Evolutionary conservation across 23 tunicate genomes (phyloP).

Genomic region (Styela plicata): DNA sequence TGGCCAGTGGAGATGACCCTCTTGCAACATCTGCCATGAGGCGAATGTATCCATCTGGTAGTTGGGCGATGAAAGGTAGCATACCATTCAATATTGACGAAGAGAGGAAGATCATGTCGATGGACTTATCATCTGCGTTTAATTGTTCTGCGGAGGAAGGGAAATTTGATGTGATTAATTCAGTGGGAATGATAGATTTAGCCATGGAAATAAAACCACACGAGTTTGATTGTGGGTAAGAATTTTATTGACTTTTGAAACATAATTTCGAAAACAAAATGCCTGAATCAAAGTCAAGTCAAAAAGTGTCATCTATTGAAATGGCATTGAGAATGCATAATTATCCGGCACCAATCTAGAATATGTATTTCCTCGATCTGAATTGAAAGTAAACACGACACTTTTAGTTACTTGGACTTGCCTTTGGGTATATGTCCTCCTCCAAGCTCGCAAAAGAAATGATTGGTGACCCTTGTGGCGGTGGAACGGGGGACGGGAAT

Average conservation of each 20-base stretch:
- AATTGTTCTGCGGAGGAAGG: not conserved
- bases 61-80: conserved; percentile 4
- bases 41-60: not conserved
- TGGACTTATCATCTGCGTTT: conserved; percentile 21
- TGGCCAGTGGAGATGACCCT: conserved; percentile 36
- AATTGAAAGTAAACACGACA: too few species aligned
- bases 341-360: too few species aligned
- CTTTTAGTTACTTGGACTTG: too few species aligned
- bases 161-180: not conserved
- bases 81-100: conserved; percentile 28
- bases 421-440: too few species aligned
- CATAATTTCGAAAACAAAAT: not conserved
- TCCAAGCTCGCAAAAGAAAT: too few species aligned
- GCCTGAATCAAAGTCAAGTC: too few species aligned
- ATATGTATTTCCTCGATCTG: too few species aligned
- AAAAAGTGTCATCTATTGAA: too few species aligned
- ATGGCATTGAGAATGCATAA: too few species aligned
- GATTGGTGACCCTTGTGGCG: too few species aligned
- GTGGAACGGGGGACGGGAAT: too few species aligned
- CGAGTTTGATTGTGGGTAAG: not conserved
- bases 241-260: not conserved
- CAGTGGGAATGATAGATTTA: not conserved
- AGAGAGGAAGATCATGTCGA: not conserved
- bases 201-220: not conserved
- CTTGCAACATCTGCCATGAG: conserved; percentile 20